Conservation (phyloP, 2,113 vertebrate genomes). For the Grammomys surdaster region DNA sequence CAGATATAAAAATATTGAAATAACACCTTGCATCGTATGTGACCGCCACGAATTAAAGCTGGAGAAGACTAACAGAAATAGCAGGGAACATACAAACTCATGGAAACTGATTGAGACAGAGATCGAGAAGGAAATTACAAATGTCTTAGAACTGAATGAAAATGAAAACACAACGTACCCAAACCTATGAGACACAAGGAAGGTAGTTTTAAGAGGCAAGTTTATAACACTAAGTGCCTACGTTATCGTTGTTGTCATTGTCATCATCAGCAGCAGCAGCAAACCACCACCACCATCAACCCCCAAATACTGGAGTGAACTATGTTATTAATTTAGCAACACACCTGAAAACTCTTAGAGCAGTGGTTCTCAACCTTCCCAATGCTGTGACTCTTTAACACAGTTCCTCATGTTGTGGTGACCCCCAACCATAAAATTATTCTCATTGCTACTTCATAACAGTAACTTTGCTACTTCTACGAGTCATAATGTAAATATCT, state of each 20-base stretch:
- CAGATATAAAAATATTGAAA: background rate
- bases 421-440: background rate
- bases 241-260: too few relatives aligned
- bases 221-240: background rate
- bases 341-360: background rate
- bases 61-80: background rate
- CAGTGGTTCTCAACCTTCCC: background rate
- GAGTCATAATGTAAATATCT: background rate
- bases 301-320: background rate
- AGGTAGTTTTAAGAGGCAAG: background rate
- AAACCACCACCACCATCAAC: background rate
- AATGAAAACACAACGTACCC: background rate
- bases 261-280: accelerated
- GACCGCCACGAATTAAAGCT: background rate
- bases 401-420: background rate
- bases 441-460: background rate
- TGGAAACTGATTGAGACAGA: background rate
- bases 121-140: background rate
- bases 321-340: background rate
- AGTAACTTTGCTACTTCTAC: background rate
- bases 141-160: background rate
- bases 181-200: background rate
- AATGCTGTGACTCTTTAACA: background rate
- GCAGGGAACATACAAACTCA: background rate
- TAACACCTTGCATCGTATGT: background rate